Base-by-base conservation (phyloP, 2,797 vertebrate species). In the Alcedo atthis region DNA sequence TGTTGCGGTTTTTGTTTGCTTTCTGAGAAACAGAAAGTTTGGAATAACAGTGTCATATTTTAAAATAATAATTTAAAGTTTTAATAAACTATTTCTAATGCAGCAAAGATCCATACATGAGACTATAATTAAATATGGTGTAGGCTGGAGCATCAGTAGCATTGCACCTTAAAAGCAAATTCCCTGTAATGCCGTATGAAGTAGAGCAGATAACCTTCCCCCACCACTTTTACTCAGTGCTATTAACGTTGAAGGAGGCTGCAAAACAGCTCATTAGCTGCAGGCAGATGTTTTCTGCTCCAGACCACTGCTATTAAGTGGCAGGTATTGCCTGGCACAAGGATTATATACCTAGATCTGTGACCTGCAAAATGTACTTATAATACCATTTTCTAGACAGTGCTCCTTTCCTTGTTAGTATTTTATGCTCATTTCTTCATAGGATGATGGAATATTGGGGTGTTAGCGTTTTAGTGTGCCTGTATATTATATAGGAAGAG, bases 251-350 rank as follows among this genome's bases (percentile, higher is more conserved):
- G 63, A 66, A 75, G 57, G 24, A 85, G 80, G 46, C 73, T 76
- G 79, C 91, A 88, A 45, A 88, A 25, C 25, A 92, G 35, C 81
- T 97, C 88, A 79, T 96, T 96, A 97, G 90, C 69, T 78, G 35
- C 46, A 93, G 63, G 74, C 94, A 96, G 85, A 79, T 94, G 87
- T 95, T 97, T 96, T 92, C 67, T 85, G 76, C 78, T 92, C 75
- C 86, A 95, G 77, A 85, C 87, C 86, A 78, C 80, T 85, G 25
- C 57, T 89, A 63, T 80, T 93, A 87, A 96, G 71, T 79, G 71
- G 24, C 59, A 88, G 33, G 81, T 90, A 85, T 92, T 96, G 84
- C 75, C 78, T 90, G 77, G 51, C 77, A 92, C 81, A 33, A 80
- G 91, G 67, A 26, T 81, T 87, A 67, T 89, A 92, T 87, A 61